Percentiles rank a stretch among this genome's conserved stretches.
Conservation (phyloP, 1,140 invertebrate genomes). For the Melitaea cinxia region DNA sequence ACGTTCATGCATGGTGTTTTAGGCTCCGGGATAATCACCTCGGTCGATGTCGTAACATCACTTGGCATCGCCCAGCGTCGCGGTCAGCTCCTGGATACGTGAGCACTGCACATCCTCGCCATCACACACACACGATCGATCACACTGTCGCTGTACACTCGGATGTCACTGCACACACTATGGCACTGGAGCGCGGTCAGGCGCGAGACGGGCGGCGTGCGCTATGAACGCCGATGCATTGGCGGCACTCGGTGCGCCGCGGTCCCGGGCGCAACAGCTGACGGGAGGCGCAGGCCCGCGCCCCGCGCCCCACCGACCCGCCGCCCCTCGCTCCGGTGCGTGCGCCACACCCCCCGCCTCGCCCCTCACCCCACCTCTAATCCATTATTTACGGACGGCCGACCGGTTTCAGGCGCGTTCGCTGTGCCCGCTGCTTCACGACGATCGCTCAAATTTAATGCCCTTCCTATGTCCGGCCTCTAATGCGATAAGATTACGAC, state of each 20-base stretch:
- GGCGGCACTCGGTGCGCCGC: constrained; percentile 58
- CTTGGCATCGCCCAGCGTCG: constrained; percentile 69
- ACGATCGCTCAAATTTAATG: constrained; percentile 80
- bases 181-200: constrained; percentile 50
- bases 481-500: constrained; percentile 77
- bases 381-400: constrained; percentile 80
- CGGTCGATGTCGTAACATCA: constrained; percentile 77
- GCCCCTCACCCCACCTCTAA: constrained; percentile 68
- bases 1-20: constrained; percentile 61
- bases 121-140: constrained; percentile 64
- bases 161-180: constrained; percentile 56
- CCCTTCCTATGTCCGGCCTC: constrained; percentile 80
- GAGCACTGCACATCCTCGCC: constrained; percentile 76
- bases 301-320: constrained; percentile 27
- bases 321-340: constrained; percentile 35
- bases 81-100: constrained; percentile 67
- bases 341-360: constrained; percentile 48
- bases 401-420: constrained; percentile 79
- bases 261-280: constrained; percentile 77
- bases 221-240: constrained; percentile 75
- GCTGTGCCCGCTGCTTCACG: constrained; percentile 67
- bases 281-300: constrained; percentile 68
- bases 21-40: constrained; percentile 76
- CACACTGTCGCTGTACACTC: constrained; percentile 54
- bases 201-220: constrained; percentile 55